phyloP scores from a whole-genome alignment of 2,113 vertebrate genomes.

The Tyto alba region DNA sequence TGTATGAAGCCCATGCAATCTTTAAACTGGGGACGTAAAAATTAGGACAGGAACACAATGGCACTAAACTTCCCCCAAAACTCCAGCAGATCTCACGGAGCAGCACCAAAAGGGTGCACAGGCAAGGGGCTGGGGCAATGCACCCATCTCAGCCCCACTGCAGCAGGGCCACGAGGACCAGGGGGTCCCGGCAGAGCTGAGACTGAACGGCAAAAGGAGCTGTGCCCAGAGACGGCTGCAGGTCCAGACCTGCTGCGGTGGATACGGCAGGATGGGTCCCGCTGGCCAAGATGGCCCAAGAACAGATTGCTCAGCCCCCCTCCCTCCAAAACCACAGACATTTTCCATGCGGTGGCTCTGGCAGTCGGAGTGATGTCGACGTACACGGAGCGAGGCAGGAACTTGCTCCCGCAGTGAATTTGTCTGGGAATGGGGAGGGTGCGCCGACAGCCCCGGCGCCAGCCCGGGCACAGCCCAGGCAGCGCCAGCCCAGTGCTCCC shows the following conservation, averaged over 20 bases:
- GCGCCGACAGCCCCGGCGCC: neutral
- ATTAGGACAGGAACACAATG: accelerated
- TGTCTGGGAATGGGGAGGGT: neutral
- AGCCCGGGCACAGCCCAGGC: neutral
- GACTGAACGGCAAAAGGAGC: neutral
- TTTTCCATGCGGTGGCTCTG: neutral
- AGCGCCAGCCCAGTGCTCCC: neutral
- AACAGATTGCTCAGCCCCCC: neutral
- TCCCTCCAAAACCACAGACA: conserved; percentile 4
- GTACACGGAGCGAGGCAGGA: neutral
- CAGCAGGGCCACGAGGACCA: accelerated
- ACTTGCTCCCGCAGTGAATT: neutral
- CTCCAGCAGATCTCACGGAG: neutral
- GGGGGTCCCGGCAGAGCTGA: neutral
- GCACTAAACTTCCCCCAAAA: neutral
- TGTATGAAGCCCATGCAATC: accelerated
- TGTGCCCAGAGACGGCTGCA: neutral
- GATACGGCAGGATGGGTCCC: neutral
- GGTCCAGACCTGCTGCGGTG: neutral
- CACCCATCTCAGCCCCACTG: neutral
- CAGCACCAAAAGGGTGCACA: accelerated
- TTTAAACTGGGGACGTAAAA: neutral
- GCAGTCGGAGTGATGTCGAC: accelerated
- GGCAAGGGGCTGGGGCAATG: too few species aligned
- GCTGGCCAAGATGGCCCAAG: neutral